Conservation (phyloP, 2,888 invertebrate genomes). For the Rhyacophila evoluta region DNA sequence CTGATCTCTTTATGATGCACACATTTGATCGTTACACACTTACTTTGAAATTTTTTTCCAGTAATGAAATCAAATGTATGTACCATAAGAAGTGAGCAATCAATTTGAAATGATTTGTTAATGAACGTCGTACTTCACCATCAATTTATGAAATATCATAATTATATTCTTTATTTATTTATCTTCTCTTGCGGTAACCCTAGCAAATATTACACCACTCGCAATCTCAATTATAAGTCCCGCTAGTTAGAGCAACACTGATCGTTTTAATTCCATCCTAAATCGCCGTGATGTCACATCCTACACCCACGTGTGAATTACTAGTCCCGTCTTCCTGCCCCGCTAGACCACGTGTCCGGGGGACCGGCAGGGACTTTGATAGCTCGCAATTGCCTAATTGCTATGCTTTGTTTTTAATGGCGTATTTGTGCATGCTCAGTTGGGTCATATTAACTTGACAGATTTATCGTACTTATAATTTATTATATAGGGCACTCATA, state of each 20-base stretch:
- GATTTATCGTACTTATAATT: neutral
- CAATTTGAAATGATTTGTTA: too few relatives aligned
- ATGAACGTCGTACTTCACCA: too few relatives aligned
- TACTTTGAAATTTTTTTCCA: too few relatives aligned
- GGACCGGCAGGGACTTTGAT: neutral
- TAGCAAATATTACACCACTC: conserved; percentile 29
- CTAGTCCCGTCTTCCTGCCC: conserved; percentile 32
- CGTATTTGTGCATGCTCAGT: too few relatives aligned
- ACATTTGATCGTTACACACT: too few relatives aligned
- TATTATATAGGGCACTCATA: too few relatives aligned
- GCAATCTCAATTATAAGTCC: conserved; percentile 47
- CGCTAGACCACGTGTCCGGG: neutral
- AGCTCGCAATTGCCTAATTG: conserved; percentile 36
- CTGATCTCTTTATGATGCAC: too few relatives aligned
- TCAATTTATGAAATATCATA: too few relatives aligned
- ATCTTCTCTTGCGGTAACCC: conserved; percentile 33
- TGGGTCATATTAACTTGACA: neutral
- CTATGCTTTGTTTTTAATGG: neutral
- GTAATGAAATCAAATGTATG: too few relatives aligned
- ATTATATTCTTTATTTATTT: too few relatives aligned
- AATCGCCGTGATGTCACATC: conserved; percentile 50
- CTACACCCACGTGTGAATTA: conserved; percentile 46
- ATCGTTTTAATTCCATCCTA: conserved; percentile 53
- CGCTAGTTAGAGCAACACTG: conserved; percentile 38
- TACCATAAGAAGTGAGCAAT: too few relatives aligned